These are phyloP conservation scores for Pogoniulus pusillus DNA, from an alignment of 2,797 vertebrate species.

Conservation along the genomic window DNA sequence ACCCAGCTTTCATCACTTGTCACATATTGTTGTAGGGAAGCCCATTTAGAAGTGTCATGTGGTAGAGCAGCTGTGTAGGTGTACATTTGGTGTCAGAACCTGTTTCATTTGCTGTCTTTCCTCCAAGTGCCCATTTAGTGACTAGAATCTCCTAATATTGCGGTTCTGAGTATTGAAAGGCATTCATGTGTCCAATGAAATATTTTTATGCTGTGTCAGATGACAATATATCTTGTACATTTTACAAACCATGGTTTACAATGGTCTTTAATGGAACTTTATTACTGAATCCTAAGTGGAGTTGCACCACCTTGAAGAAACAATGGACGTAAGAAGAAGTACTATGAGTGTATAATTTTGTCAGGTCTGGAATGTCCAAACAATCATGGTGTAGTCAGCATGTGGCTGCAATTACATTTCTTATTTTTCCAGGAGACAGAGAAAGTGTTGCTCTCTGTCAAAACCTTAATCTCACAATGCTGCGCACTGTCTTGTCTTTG, in stretches of 20 bases:
- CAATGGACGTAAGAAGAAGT: not conserved
- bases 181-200: not conserved
- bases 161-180: not conserved
- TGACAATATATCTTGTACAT: not conserved
- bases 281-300: not conserved
- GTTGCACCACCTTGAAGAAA: not conserved
- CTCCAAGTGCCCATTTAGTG: constrained; percentile 1
- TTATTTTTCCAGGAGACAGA: not conserved
- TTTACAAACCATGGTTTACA: not conserved
- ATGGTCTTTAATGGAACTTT: not conserved
- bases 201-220: not conserved
- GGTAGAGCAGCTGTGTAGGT: constrained; percentile 16
- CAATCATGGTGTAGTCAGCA: accelerated
- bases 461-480: not conserved
- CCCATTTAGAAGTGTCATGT: constrained; percentile 9
- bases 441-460: not conserved
- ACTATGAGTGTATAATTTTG: not conserved
- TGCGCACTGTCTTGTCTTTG: accelerated
- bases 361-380: not conserved
- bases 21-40: constrained; percentile 25
- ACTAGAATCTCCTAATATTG: not conserved
- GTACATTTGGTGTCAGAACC: not conserved
- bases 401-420: not conserved
- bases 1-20: constrained; percentile 22
- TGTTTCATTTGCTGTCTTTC: not conserved